These are phyloP conservation scores for Acrocyrtus sp. DNA, from an alignment of 2,888 invertebrate genomes.

Conservation along the genomic window DNA sequence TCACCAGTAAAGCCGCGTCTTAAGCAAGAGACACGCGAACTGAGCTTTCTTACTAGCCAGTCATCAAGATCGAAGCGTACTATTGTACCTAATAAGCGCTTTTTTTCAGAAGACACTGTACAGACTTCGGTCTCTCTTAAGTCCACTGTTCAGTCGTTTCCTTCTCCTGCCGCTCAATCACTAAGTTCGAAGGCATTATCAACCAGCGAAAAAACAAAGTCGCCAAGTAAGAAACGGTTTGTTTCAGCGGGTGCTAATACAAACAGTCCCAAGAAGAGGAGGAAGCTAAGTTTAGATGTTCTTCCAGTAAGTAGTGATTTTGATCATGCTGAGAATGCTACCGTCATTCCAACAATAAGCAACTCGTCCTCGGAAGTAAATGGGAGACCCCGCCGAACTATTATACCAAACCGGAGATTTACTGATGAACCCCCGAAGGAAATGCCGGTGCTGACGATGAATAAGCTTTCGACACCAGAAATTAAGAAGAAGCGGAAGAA, in stretches of 20 bases:
- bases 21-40: constrained; percentile 1
- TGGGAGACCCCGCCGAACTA: constrained; percentile 35
- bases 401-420: constrained; percentile 45
- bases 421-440: constrained; percentile 7
- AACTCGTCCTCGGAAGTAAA: not conserved
- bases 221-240: constrained; percentile 7
- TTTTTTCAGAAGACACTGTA: constrained; percentile 19
- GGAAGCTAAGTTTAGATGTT: not conserved
- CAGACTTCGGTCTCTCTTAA: not conserved
- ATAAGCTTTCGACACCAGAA: constrained; percentile 4
- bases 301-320: not conserved
- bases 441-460: not conserved
- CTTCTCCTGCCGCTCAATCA: not conserved
- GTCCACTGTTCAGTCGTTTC: no score
- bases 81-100: constrained; percentile 48
- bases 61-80: constrained; percentile 35
- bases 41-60: constrained; percentile 21
- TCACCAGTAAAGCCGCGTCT: no score
- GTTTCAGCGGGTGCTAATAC: not conserved
- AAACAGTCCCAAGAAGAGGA: not conserved
- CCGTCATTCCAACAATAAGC: not conserved
- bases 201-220: not conserved
- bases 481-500: constrained; percentile 22
- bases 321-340: not conserved
- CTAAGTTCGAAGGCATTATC: not conserved